Percentiles rank a stretch among this genome's conserved stretches.
phyloP scores from a whole-genome alignment of 2,888 invertebrate genomes.

The Carabus problematicus region DNA sequence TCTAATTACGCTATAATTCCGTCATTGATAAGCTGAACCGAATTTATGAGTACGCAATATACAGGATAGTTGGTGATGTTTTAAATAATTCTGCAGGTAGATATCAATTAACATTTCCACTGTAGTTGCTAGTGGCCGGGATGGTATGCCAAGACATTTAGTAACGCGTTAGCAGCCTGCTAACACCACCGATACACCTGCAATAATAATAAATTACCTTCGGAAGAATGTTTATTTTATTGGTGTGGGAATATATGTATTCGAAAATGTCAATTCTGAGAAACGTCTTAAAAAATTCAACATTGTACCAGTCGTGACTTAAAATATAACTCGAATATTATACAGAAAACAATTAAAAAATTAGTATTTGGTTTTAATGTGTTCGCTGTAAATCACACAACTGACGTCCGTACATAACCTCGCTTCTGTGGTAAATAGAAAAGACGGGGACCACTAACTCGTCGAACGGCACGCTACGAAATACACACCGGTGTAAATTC shows the following conservation, averaged over 20 bases:
- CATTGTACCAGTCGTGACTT: slow-evolving; percentile 10
- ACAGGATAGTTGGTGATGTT: slow-evolving; percentile 17
- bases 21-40: neutral
- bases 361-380: slow-evolving; percentile 31
- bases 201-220: slow-evolving; percentile 33
- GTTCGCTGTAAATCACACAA: slow-evolving; percentile 28
- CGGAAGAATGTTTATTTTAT: slow-evolving; percentile 29
- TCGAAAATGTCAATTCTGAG: slow-evolving; percentile 1
- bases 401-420: slow-evolving; percentile 10
- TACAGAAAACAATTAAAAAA: slow-evolving; percentile 40
- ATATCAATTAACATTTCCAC: neutral
- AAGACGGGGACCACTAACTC: no score
- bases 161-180: slow-evolving; percentile 30
- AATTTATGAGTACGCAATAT: neutral
- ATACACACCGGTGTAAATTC: slow-evolving; percentile 1
- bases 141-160: slow-evolving; percentile 5
- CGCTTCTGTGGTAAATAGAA: slow-evolving; percentile 26
- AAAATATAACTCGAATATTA: slow-evolving; percentile 16
- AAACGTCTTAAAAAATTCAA: neutral
- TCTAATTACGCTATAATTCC: neutral
- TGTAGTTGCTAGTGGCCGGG: neutral
- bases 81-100: neutral
- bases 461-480: no score
- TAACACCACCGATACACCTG: slow-evolving; percentile 31
- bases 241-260: slow-evolving; percentile 14